Evolutionary conservation across 2,888 invertebrate species (phyloP), one percentile per base, ranked within the genome.

Genomic region (Copidosoma aretas): DNA sequence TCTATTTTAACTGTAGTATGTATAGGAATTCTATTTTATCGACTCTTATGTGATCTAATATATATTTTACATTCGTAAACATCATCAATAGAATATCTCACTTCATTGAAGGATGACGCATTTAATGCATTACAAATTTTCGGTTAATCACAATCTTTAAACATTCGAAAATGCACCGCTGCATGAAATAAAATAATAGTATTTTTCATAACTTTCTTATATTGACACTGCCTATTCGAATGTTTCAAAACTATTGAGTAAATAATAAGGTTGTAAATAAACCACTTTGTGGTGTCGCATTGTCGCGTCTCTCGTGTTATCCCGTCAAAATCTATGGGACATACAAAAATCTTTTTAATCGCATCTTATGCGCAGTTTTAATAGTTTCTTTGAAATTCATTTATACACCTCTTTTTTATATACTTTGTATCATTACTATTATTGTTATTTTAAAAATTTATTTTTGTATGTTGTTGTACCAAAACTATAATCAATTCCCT

Each of bases 311-410:
- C 21, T 66, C 19, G 21, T 19, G 52, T 52, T 62, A 21, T 14
- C 39, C 39, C 65, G 21, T 63, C 25, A 64, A 58, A 61, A 53
- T 56, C 41, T 61, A 52, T 52, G 61, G 24, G 46, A 59, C 46
- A 62, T 68, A 68, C 52, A 64, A 78, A 79, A 79, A 77, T 77
- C 64, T 75, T 74, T 76, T 74, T 74, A 70, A 43, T 70, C 75
- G 79, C 78, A 80, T 80, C 75, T 76, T 46, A 81, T 79, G 79
- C 80, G 77, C 61, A 62, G 73, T 78, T 71, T 72, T 71, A 59
- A 58, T 70, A 67, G 24, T 52, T 61, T 60, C 57, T 58, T 22
- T 39, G 46, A 69, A 54, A 67, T 67, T 61, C 53, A 53, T 39
- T 64, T 58, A 62, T 54, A 58, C 21, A n/a, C 41, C 0, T 15